Evolutionary conservation across 1,140 invertebrate genomes (phyloP).

Genomic region (Holcopasites calliopsidis): DNA sequence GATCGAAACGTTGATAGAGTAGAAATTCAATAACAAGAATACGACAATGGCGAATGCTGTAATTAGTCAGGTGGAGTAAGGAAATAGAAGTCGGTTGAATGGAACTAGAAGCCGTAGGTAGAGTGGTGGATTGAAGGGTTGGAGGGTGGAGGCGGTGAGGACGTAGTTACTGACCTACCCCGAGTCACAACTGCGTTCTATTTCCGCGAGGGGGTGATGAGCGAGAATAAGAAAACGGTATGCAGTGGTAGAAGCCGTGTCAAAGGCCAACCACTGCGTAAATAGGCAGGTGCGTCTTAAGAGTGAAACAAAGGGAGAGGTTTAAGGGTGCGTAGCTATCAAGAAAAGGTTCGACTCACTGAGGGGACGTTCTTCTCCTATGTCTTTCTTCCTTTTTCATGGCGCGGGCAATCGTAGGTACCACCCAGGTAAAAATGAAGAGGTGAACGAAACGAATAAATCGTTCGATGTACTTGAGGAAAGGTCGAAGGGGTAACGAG

Average conservation of each 20-base stretch:
- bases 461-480: neutral
- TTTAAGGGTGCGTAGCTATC: neutral
- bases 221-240: constrained; percentile 23
- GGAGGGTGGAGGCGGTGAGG: constrained; percentile 12
- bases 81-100: neutral
- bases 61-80: no score
- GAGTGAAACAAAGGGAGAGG: neutral
- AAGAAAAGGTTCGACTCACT: neutral
- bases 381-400: neutral
- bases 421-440: neutral
- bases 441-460: neutral
- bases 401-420: neutral
- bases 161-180: constrained; percentile 47
- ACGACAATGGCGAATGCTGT: no score
- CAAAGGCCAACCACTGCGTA: constrained; percentile 5
- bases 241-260: neutral
- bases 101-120: neutral
- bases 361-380: no score
- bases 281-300: constrained; percentile 4
- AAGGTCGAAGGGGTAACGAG: neutral
- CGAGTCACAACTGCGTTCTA: constrained; percentile 17
- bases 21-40: no score
- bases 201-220: constrained; percentile 4
- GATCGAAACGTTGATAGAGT: no score
- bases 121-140: no score